Percentiles rank a stretch among this genome's conserved stretches.
phyloP scores from a whole-genome alignment of 2,797 vertebrate species.

The Acestrorhynchus altus region DNA sequence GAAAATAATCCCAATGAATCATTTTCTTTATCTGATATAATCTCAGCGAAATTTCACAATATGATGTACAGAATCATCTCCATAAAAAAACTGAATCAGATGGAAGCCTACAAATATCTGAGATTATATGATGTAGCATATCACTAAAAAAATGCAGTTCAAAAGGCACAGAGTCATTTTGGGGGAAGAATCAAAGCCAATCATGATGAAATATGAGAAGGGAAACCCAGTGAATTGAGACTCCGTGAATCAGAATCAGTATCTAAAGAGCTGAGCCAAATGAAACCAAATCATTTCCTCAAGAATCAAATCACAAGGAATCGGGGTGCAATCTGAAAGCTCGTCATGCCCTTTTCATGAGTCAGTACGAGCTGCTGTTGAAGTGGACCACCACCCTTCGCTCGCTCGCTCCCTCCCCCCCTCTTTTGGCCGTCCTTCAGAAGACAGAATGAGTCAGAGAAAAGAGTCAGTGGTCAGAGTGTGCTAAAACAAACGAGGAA shows the following conservation, averaged over 20 bases:
- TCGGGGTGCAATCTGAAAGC: not conserved
- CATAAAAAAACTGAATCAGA: no score
- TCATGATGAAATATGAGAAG: no score
- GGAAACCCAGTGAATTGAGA: no score
- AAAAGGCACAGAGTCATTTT: no score
- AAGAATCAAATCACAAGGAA: not conserved
- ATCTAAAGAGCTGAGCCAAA: not conserved
- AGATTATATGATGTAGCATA: not conserved
- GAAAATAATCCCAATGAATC: no score
- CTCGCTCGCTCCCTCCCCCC: constrained; percentile 23
- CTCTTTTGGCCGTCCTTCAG: constrained; percentile 50
- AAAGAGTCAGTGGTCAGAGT: constrained; percentile 53
- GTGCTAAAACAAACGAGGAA: constrained; percentile 60
- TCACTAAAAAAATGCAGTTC: no score
- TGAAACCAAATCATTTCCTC: not conserved
- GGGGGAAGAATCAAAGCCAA: not conserved
- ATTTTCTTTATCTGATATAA: no score
- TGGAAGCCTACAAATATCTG: not conserved
- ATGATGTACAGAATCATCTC: not conserved
- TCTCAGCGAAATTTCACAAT: no score
- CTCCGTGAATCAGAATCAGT: no score
- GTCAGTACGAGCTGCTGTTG: not conserved
- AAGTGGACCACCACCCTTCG: constrained; percentile 41
- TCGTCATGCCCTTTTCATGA: not conserved
- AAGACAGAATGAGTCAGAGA: constrained; percentile 49